Conservation (phyloP, 2,888 invertebrate genomes). For the Drosophila rubida region DNA sequence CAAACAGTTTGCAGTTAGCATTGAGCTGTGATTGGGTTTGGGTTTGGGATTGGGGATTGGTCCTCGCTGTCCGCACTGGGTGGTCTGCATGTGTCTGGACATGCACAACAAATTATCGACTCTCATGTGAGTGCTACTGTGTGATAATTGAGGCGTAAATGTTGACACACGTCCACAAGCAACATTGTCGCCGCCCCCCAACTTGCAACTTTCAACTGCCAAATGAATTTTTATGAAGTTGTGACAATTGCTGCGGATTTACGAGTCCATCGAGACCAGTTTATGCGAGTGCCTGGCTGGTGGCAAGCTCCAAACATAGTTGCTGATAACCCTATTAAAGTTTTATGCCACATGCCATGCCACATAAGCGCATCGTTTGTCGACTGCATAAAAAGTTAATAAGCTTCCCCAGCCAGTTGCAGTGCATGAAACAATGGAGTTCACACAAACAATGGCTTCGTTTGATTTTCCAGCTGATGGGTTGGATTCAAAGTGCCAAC, state of each 20-base stretch:
- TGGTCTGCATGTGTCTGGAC: slow-evolving; percentile 54
- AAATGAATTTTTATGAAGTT: slow-evolving; percentile 35
- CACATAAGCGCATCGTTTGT: slow-evolving; percentile 48
- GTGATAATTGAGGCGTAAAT: slow-evolving; percentile 79
- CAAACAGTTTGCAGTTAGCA: slow-evolving; percentile 24
- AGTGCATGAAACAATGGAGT: slow-evolving; percentile 58
- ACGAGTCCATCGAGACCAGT: slow-evolving; percentile 28
- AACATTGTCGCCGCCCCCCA: slow-evolving; percentile 51
- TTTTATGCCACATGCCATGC: slow-evolving; percentile 42
- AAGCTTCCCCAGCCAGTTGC: slow-evolving; percentile 50
- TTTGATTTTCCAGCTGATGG: slow-evolving; percentile 78
- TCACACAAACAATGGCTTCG: slow-evolving; percentile 54
- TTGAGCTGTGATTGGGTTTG: slow-evolving; percentile 18
- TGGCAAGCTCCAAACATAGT: slow-evolving; percentile 44
- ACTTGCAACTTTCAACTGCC: slow-evolving; percentile 10
- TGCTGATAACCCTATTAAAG: slow-evolving; percentile 64
- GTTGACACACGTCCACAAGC: slow-evolving; percentile 69
- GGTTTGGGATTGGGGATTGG: slow-evolving; percentile 25
- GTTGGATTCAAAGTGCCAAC: slow-evolving; percentile 69
- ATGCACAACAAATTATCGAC: slow-evolving; percentile 71
- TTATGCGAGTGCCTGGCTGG: slow-evolving; percentile 13
- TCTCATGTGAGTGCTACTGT: slow-evolving; percentile 36
- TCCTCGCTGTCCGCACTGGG: slow-evolving; percentile 55
- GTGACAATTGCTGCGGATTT: slow-evolving; percentile 48
- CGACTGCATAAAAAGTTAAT: slow-evolving; percentile 71